Percentiles rank a stretch among this genome's conserved stretches.
Conservation (phyloP, 2,888 invertebrate species). For the Andrena hattorfiana region DNA sequence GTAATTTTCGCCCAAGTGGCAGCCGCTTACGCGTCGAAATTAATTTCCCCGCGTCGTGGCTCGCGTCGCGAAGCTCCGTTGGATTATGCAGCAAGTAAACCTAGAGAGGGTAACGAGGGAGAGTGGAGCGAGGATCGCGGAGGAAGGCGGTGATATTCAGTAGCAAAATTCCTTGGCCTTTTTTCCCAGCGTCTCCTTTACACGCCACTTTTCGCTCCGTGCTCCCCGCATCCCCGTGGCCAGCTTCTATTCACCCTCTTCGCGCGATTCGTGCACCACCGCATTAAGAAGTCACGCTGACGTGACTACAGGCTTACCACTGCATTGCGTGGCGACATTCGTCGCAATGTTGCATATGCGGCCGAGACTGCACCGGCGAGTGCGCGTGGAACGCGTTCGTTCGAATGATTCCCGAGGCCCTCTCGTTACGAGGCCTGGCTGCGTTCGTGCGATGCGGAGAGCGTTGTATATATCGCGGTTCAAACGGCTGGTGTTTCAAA, state of each 20-base stretch:
- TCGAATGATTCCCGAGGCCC: background rate
- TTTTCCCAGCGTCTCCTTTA: background rate
- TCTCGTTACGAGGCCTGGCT: background rate
- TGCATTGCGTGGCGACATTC: constrained; percentile 71
- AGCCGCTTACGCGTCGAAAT: constrained; percentile 26
- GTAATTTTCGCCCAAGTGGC: constrained; percentile 28
- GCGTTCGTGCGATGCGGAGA: constrained; percentile 21
- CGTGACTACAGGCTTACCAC: constrained; percentile 61
- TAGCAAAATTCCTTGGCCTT: background rate
- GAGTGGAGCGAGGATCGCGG: background rate
- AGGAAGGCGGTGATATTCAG: background rate
- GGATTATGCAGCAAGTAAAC: constrained; percentile 4
- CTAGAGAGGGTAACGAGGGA: background rate
- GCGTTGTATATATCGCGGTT: background rate
- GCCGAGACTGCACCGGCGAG: constrained; percentile 47
- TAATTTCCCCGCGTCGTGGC: constrained; percentile 25
- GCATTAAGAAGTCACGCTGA: constrained; percentile 40
- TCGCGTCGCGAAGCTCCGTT: background rate
- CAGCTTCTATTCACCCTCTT: constrained; percentile 7
- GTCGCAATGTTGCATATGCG: constrained; percentile 70
- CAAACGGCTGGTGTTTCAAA: background rate
- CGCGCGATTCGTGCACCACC: constrained; percentile 21
- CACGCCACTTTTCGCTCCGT: background rate
- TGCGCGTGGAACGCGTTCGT: constrained; percentile 18
- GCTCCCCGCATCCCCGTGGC: background rate